Percentiles rank a stretch among this genome's conserved stretches.
phyloP scores from a whole-genome alignment of 2,797 vertebrate genomes.

The Dendrocincla tyrannina region DNA sequence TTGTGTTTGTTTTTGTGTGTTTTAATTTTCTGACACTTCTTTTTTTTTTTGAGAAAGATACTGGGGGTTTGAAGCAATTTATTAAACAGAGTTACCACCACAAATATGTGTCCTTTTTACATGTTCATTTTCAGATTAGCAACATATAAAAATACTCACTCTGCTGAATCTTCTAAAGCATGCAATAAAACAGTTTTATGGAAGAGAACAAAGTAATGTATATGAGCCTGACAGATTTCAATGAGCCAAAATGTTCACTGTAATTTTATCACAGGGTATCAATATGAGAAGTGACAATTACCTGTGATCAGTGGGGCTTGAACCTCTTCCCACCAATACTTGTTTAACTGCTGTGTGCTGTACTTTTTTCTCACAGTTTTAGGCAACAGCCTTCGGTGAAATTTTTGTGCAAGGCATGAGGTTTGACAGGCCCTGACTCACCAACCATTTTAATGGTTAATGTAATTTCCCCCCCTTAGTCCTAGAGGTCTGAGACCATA shows the following conservation, averaged over 20 bases:
- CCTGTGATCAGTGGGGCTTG: background rate
- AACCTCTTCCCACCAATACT: background rate
- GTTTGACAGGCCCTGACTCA: background rate
- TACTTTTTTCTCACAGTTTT: background rate
- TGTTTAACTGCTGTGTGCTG: background rate
- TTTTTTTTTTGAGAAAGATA: background rate
- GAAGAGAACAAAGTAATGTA: background rate
- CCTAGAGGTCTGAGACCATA: background rate
- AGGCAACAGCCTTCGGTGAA: background rate
- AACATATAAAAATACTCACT: background rate
- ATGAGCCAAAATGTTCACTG: background rate
- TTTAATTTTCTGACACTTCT: background rate
- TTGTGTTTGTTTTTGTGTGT: no score
- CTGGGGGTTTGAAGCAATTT: background rate
- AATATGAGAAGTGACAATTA: background rate
- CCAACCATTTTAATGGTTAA: background rate
- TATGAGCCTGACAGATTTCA: background rate
- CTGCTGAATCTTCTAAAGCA: background rate
- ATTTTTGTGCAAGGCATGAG: background rate
- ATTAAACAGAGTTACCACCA: background rate
- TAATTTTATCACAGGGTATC: background rate
- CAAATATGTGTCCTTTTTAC: background rate
- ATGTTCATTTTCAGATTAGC: background rate
- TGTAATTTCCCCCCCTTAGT: background rate
- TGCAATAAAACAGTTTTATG: conserved; percentile 16